Evolutionary conservation across 2,888 invertebrate genomes (phyloP), one percentile per base, ranked within the genome.

Genomic region (Mythimna albipuncta): DNA sequence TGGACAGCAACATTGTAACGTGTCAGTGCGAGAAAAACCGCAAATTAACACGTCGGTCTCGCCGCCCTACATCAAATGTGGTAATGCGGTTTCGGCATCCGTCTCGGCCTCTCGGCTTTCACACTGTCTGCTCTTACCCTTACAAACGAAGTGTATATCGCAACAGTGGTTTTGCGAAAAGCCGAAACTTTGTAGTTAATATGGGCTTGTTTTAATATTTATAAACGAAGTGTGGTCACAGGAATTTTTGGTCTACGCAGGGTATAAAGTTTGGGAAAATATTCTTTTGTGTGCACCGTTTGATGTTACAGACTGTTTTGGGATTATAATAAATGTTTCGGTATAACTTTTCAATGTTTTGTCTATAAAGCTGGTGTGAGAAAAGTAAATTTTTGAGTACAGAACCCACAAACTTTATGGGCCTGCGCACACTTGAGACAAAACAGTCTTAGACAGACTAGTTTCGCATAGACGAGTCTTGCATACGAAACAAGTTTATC

Each of bases 141-240:
- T 75, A 83, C 32, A 70, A 58, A 72, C 69, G 64, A 75, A 72
- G 63, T 74, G 55, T 84, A 73, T 72, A 81, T 79, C 64, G 70
- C 70, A 70, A 63, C 63, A 59, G 79, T 74, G 80, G 82, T 82
- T 80, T 77, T 67, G 61, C 72, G 80, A 77, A 82, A 81, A 79
- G 74, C 75, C 58, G 11, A 86, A 79, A 84, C 75, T 84, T 86
- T 79, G 75, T 79, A 69, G 72, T 73, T 83, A 71, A 75, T 86
- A 81, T 63, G 77, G 75, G 64, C 38, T 73, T 65, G 81, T 82
- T 86, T 77, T 73, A 84, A 72, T 79, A 82, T 83, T 75, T 72
- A 66, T 55, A 61, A 66, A 59, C 68, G 5, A 57, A 79, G 65
- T 85, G 80, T 68, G 81, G 86, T 82, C 61, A 58, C 41, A 32